Evolutionary conservation across 2,113 vertebrate genomes (phyloP), one percentile per base, ranked within the genome.

Genomic region (Toxostoma redivivum): DNA sequence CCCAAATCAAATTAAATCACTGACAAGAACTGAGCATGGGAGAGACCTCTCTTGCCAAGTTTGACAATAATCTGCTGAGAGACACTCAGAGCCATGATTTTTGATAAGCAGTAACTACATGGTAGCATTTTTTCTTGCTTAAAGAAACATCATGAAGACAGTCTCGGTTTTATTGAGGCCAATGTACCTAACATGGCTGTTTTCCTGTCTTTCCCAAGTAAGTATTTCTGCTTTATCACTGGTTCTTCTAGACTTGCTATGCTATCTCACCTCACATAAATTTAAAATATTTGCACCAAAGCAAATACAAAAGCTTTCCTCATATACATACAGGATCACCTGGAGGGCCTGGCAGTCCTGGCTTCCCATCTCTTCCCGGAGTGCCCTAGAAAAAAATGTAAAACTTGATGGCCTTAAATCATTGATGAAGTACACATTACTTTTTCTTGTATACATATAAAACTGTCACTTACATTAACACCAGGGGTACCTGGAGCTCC

Each of bases 301-400:
- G 40, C 61, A 80, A 86, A 76, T 28, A 58, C 50, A 90, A 64
- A 94, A 89, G 23, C 22, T 87, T 60, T 42, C 42, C 56, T 14
- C 31, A 30, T 70, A 69, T 96, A 99, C 99, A 19, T 98, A 99
- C 99, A 91, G 98, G 99, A 97, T 99, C 99, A 97, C 99, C 99
- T 92, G 99, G 99, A 88, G 99, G 99, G 79, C 99, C 99, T 56
- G 99, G 98, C 14, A 98, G 98, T 76, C 99, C 99, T 79, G 98
- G 99, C 79, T 97, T 98, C 72, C 99, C 99, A 88, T 99, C 98
- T 91, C 97, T 98, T 89, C 99, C 99, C 67, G 99, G 98, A 86
- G 98, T 88, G 70, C 99, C 99, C 99, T 99, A 96, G 81, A 98
- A 98, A 96, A 62, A 95, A 97, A 84, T 37, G 7, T 11, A 54